Base-by-base conservation (phyloP, 2,797 vertebrate genomes). In the Myotis vivesi region DNA sequence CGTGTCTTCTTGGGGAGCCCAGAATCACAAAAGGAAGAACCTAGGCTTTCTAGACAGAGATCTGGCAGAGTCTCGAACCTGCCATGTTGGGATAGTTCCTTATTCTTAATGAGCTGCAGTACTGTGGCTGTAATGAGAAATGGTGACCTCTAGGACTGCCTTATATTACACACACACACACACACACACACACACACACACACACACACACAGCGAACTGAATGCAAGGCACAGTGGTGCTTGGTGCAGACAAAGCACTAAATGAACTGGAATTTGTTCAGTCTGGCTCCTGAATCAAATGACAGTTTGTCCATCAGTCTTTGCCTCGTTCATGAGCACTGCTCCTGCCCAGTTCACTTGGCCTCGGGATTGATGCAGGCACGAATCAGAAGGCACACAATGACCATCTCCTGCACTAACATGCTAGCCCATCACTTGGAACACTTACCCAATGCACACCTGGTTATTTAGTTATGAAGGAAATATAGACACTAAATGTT, bases 391-490 rank as follows among this genome's bases (percentile, higher is more conserved):
- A 94, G 62, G 77, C 15, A 77, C 19, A 77, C 76, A 88, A 88
- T 72, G 73, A 92, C 85, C 38, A 94, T 25, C 57, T 86, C 55
- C 49, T 81, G 16, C 36, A 72, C 64, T 89, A 49, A 89, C 87
- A 81, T 41, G 84, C 51, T 62, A 81, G 91, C 36, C 87, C 36
- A 71, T 91, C 62, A 11, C n/a, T n/a, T 93, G 77, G 30, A 83
- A 80, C 33, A 81, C 19, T 92, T 86, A 85, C 41, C 19, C 94
- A 92, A 87, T 88, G 62, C 36, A 62, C 46, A 87, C 33, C 85
- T 87, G 51, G 36, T 53, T 91, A 82, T 79, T 49, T 68, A 87
- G 20, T 55, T 85, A 76, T 17, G 92, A 94, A 93, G 41, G 38
- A 92, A 91, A 94, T 46, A 66, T 0, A 94, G 41, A 59, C 0